Evolutionary conservation across 2,888 invertebrate genomes (phyloP), one percentile per base, ranked within the genome.

Genomic region (Lissocephala sabroskyi): DNA sequence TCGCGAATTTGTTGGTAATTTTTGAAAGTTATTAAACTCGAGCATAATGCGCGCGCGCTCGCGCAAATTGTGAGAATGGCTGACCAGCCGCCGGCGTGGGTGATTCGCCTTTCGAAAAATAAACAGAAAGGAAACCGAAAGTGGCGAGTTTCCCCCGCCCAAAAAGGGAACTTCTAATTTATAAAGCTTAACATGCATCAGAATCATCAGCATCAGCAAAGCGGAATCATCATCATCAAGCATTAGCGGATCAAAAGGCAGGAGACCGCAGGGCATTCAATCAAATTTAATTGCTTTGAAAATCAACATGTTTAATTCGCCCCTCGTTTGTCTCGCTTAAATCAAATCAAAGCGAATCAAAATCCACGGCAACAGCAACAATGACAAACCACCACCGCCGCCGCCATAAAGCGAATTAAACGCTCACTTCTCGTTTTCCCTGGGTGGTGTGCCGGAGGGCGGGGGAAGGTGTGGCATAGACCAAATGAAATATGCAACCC

Each of bases 261-360:
- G 30, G 3, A 54, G 73, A 73, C 52, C 55, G 51, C 60, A 60
- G 59, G 68, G 59, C 75, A 74, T 63, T 73, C 66, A 73, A 73
- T 73, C 75, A 73, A 77, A 64, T 70, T n/a, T 73, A 74, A 73
- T 77, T 77, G 78, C 62, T 61, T 51, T 61, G 78, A 74, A 77
- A 77, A 77, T 71, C 70, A 70, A 73, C 68, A 70, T 76, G 68
- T 70, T 75, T 52, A 66, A 44, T 44, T 29, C 28, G 41, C 43
- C 45, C n/a, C 3, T 30, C 30, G 23, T 23, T 23, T 37, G 37
- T 37, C 37, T 37, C 19, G 19, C 16, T 37, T 19, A n/a, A 16
- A 13, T 37, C 37, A 18, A 37, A 37, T 37, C 37, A 49, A 49
- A 30, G 33, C 47, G 26, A 50, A 30, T 42, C 33, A 51, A 46